Evolutionary conservation across 2,797 vertebrate species (phyloP).

Genomic region (Ara ararauna): DNA sequence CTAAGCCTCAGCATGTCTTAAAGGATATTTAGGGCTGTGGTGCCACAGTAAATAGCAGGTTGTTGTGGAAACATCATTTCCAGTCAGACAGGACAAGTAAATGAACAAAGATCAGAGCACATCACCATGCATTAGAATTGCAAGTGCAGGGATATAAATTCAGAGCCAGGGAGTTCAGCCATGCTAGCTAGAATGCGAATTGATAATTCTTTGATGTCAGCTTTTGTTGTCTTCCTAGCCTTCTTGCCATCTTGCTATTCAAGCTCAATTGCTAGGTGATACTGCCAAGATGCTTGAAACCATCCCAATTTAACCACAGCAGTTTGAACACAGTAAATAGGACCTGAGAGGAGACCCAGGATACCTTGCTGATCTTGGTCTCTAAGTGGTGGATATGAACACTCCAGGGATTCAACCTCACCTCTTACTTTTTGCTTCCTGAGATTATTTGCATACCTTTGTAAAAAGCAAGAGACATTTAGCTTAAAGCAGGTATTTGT

Average conservation of each 20-base stretch:
- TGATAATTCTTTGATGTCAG: slow-evolving; percentile 23
- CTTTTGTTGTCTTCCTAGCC: not conserved
- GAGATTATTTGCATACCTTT: not conserved
- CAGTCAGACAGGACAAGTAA: slow-evolving; percentile 46
- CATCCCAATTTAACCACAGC: not conserved
- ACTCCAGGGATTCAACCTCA: not conserved
- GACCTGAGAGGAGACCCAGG: not conserved
- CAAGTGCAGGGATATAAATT: slow-evolving; percentile 36
- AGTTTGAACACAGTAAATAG: not conserved
- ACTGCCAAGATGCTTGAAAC: slow-evolving; percentile 28
- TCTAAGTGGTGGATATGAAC: not conserved
- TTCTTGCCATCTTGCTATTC: slow-evolving; percentile 4
- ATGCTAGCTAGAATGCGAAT: not conserved
- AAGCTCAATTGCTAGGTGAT: not conserved
- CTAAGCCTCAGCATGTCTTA: not conserved
- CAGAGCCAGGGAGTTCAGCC: not conserved
- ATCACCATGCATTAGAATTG: slow-evolving; percentile 4
- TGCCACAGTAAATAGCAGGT: slow-evolving; percentile 52
- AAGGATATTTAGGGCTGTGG: not conserved
- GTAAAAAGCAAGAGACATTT: not conserved
- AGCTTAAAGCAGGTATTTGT: not conserved
- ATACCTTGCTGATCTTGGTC: not conserved
- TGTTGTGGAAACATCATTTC: slow-evolving; percentile 59
- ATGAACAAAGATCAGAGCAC: slow-evolving; percentile 27
- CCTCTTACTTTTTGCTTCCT: not conserved